phyloP scores from a whole-genome alignment of 1,140 invertebrate species.

The Pseudomyrmex flavicornis region DNA sequence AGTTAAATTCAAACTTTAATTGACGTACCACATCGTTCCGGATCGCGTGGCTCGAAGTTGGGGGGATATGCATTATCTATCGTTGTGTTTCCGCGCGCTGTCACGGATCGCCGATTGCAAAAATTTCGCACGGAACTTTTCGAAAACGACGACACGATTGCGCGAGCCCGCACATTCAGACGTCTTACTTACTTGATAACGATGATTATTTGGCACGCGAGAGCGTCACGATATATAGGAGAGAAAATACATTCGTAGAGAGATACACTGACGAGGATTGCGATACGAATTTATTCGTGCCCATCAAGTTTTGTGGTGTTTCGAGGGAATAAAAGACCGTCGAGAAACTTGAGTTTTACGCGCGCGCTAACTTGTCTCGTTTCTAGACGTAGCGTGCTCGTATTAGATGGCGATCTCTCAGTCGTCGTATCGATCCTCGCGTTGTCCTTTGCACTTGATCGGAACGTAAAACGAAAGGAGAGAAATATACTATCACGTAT shows the following conservation, averaged over 20 bases:
- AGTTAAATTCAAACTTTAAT: conserved; percentile 82
- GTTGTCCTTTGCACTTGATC: conserved; percentile 16
- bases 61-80: conserved; percentile 53
- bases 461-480: not conserved
- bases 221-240: not conserved
- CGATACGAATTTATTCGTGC: not conserved
- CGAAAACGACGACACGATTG: not conserved
- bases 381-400: conserved; percentile 17
- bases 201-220: conserved; percentile 38
- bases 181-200: not conserved
- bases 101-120: not conserved
- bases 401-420: conserved; percentile 21
- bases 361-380: conserved; percentile 5
- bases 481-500: not conserved
- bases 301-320: not conserved
- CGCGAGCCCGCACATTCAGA: too few relatives aligned
- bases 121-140: conserved; percentile 42
- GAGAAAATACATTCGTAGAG: conserved; percentile 12
- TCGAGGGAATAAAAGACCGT: conserved; percentile 10
- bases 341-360: conserved; percentile 20
- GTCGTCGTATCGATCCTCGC: conserved; percentile 16
- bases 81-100: conserved; percentile 11
- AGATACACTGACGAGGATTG: not conserved
- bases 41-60: conserved; percentile 58
- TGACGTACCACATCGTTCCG: conserved; percentile 79